Evolutionary conservation across 2,888 invertebrate species (phyloP).

Genomic region (Diplazon laetatorius): DNA sequence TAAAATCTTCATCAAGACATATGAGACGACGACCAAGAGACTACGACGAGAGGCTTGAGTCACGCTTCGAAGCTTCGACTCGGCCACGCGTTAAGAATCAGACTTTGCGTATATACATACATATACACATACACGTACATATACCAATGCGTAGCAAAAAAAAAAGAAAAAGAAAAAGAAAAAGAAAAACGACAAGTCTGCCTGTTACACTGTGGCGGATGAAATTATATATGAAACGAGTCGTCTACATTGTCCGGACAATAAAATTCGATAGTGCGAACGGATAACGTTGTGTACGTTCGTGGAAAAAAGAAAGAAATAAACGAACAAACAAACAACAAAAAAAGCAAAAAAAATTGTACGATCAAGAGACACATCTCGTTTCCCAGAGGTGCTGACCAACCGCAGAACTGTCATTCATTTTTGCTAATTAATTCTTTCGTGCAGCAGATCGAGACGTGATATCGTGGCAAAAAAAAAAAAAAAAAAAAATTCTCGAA

Average conservation of each 20-base stretch:
- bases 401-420: no score
- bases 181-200: constrained; percentile 13
- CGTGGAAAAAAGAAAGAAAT: no score
- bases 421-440: no score
- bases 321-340: no score
- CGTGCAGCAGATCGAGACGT: no score
- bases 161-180: no score
- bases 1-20: constrained; percentile 45
- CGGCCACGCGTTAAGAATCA: constrained; percentile 49
- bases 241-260: constrained; percentile 20
- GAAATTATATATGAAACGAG: constrained; percentile 40
- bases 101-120: constrained; percentile 38
- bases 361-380: no score
- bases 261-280: constrained; percentile 33
- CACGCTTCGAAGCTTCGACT: constrained; percentile 40
- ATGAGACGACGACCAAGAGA: constrained; percentile 40
- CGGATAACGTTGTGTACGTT: constrained; percentile 20
- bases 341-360: no score
- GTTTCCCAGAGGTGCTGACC: no score
- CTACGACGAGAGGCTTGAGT: constrained; percentile 25
- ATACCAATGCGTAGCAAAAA: no score
- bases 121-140: constrained; percentile 13
- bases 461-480: no score
- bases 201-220: constrained; percentile 12
- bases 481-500: constrained; percentile 8